These are phyloP conservation scores for Montifringilla adamsi DNA, from an alignment of 2,113 vertebrate genomes.

Conservation along the genomic window DNA sequence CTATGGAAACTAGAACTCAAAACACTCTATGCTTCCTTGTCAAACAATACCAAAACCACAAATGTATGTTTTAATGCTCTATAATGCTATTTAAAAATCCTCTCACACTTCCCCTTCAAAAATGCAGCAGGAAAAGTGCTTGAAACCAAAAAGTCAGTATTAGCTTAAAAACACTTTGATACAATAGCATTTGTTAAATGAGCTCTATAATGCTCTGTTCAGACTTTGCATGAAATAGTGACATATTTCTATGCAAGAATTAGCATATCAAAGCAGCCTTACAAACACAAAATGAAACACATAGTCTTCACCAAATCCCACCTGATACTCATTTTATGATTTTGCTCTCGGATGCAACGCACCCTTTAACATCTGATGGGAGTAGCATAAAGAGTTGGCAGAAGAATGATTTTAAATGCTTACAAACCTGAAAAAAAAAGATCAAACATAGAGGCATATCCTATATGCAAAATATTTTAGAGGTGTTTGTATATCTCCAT, in stretches of 20 bases:
- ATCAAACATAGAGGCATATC: slow-evolving; percentile 64
- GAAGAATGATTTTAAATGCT: slow-evolving; percentile 65
- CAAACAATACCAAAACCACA: not conserved
- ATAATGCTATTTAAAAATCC: not conserved
- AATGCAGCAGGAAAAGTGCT: slow-evolving; percentile 17
- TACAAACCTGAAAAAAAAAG: slow-evolving; percentile 76
- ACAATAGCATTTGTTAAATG: slow-evolving; percentile 27
- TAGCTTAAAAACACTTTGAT: slow-evolving; percentile 10
- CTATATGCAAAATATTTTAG: slow-evolving; percentile 67
- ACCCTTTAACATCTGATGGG: slow-evolving; percentile 67
- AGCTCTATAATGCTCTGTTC: not conserved
- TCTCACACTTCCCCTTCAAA: slow-evolving; percentile 10
- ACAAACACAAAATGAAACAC: slow-evolving; percentile 69
- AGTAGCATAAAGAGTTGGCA: slow-evolving; percentile 64
- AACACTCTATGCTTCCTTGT: not conserved
- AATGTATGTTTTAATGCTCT: not conserved
- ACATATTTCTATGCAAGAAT: slow-evolving; percentile 11
- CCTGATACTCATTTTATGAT: slow-evolving; percentile 74
- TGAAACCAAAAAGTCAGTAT: slow-evolving; percentile 12
- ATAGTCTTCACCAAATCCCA: slow-evolving; percentile 71
- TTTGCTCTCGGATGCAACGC: slow-evolving; percentile 69
- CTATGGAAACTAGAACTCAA: slow-evolving; percentile 35
- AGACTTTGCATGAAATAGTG: not conserved
- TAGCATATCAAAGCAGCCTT: slow-evolving; percentile 70
- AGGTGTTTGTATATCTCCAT: slow-evolving; percentile 48